Base-by-base conservation (phyloP, 2,888 invertebrate genomes). In the Neocrepidodera transversa region DNA sequence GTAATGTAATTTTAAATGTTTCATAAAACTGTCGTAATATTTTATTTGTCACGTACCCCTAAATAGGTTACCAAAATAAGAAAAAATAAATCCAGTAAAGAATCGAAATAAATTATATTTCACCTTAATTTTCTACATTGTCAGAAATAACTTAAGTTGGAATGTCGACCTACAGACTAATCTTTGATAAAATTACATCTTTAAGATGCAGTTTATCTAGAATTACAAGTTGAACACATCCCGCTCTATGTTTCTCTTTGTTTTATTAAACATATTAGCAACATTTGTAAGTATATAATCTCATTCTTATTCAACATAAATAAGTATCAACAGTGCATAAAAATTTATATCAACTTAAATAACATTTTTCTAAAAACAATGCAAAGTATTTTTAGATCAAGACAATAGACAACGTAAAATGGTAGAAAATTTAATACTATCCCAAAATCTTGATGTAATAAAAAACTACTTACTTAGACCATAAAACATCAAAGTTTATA, bases 291-390 rank as follows among this genome's bases (percentile, higher is more conserved):
- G 50, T 57, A 56, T 61, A 59, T 62, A 62, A 55, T 54, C 53
- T 48, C 40, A 58, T 50, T 51, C 55, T 56, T 48, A n/a, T 43
- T 43, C 57, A 63, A 65, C 58, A 60, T 60, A 56, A 52, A 50
- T 65, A 65, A 65, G 65, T 65, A 65, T 61, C 55, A 64, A 64
- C 65, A 65, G 65, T 63, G 65, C 63, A 47, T 65, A 65, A 58
- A 65, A 53, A 53, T 53, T 35, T 50, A 20, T 60, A 40, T 62
- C 35, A 55, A 64, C 53, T 59, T 50, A 58, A 58, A 43, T 55
- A 43, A 59, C 57, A 51, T 7, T 30, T 50, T 11, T 11, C 13
- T 38, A 50, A 50, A 50, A 52, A 53, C 30, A 52, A 38, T 42
- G 13, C 38, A 16, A 36, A 23, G 43, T 18, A 42, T 18, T 52